Conservation (phyloP, 2,113 vertebrate species). For the Mastomys natalensis region DNA sequence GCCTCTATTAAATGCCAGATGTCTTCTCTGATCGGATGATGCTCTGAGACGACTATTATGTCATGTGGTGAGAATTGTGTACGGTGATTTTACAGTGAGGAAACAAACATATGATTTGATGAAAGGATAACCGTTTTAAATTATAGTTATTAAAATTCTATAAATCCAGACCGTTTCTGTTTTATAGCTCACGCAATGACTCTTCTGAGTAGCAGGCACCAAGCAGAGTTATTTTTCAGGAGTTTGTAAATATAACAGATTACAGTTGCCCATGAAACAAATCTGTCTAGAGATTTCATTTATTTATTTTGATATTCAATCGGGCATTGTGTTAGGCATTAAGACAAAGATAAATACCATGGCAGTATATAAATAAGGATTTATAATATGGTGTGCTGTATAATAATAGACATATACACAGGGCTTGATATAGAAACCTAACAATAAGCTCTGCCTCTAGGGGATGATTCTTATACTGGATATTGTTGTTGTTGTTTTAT, state of each 20-base stretch:
- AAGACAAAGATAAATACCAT: slow-evolving; percentile 22
- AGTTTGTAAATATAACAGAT: slow-evolving; percentile 21
- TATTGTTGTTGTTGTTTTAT: not conserved
- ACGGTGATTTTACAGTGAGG: slow-evolving; percentile 56
- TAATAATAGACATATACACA: not conserved
- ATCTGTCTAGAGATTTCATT: slow-evolving; percentile 7
- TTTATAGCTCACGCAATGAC: not conserved
- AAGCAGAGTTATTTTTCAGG: slow-evolving; percentile 58
- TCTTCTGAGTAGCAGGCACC: not conserved
- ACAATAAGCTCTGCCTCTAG: not conserved
- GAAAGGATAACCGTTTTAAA: slow-evolving; percentile 70
- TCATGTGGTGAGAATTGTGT: slow-evolving; percentile 62
- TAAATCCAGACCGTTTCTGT: slow-evolving; percentile 50
- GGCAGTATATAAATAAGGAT: not conserved
- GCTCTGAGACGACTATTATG: slow-evolving; percentile 21
- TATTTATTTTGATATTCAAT: slow-evolving; percentile 18
- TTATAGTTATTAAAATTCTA: slow-evolving; percentile 69
- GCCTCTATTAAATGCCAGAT: slow-evolving; percentile 10
- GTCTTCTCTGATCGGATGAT: slow-evolving; percentile 21
- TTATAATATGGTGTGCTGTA: not conserved
- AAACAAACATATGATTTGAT: slow-evolving; percentile 65
- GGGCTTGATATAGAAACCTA: not conserved
- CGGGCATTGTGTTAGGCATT: not conserved
- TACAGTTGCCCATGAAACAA: slow-evolving; percentile 25
- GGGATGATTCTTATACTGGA: not conserved